phyloP scores from a whole-genome alignment of 2,797 vertebrate species.

The Tokudaia muenninki region DNA sequence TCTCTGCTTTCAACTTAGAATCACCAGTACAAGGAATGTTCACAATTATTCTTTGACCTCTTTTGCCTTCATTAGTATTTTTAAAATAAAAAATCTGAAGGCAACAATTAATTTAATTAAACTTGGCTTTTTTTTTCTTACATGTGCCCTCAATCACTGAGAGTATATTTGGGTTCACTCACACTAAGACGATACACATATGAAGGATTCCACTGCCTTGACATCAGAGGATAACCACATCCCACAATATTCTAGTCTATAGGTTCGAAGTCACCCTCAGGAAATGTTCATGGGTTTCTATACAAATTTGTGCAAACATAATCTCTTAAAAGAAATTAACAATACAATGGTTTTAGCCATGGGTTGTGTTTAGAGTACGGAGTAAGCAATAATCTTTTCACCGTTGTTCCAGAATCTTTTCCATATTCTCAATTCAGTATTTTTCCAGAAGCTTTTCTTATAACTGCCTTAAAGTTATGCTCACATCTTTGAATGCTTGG shows the following conservation, averaged over 20 bases:
- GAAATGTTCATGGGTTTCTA: neutral
- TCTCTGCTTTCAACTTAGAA: neutral
- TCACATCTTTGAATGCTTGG: neutral
- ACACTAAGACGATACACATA: neutral
- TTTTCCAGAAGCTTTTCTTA: slow-evolving; percentile 4
- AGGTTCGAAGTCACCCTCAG: neutral
- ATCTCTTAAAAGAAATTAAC: neutral
- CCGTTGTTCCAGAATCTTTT: neutral
- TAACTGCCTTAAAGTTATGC: neutral
- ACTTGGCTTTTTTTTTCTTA: neutral
- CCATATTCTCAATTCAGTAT: neutral
- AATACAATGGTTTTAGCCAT: neutral
- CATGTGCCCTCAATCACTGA: neutral
- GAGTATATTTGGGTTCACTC: neutral
- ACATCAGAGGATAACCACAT: neutral
- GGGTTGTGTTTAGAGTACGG: neutral
- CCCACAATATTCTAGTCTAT: neutral
- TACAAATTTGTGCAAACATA: neutral
- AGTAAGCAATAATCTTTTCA: neutral
- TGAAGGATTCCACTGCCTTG: neutral
- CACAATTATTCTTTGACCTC: neutral
- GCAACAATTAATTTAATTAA: neutral
- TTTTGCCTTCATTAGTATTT: neutral
- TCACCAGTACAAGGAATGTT: neutral
- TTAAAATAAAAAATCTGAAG: slow-evolving; percentile 30